Evolutionary conservation across 2,888 invertebrate species (phyloP).

Genomic region (Lasioglossum vierecki): DNA sequence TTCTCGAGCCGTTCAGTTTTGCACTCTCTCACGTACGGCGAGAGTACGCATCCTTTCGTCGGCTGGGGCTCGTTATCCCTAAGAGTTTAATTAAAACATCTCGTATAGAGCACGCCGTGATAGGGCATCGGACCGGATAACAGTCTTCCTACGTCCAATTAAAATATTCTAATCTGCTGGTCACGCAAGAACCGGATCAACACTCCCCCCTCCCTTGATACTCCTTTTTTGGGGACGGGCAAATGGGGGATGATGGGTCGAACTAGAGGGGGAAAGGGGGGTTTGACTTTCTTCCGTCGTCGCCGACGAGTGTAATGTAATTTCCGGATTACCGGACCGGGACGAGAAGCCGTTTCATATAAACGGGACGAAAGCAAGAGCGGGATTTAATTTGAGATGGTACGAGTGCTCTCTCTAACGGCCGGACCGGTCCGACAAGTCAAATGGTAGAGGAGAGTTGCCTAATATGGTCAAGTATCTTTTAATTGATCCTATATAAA

Average conservation of each 20-base stretch:
- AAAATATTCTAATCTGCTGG: slow-evolving; percentile 21
- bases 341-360: slow-evolving; percentile 30
- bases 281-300: slow-evolving; percentile 6
- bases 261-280: not conserved
- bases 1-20: not conserved
- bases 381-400: slow-evolving; percentile 38
- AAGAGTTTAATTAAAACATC: slow-evolving; percentile 4
- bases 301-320: slow-evolving; percentile 33
- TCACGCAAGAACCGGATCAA: slow-evolving; percentile 3
- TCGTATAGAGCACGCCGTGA: not conserved
- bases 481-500: not conserved
- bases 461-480: not conserved
- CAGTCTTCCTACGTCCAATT: not conserved
- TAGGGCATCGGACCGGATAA: not conserved
- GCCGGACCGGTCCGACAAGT: slow-evolving; percentile 27
- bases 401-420: slow-evolving; percentile 16
- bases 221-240: not conserved
- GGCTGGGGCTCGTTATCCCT: not conserved
- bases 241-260: not conserved
- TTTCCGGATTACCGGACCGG: slow-evolving; percentile 35
- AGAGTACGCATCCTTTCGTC: not conserved
- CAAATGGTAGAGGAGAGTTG: slow-evolving; percentile 33
- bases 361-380: slow-evolving; percentile 30
- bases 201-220: not conserved
- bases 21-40: not conserved